A percentile compares a stretch with the other conserved stretches of the same genome.
These are phyloP conservation scores for Acinonyx jubatus DNA, from an alignment of 2,113 vertebrate species.

Conservation along the genomic window DNA sequence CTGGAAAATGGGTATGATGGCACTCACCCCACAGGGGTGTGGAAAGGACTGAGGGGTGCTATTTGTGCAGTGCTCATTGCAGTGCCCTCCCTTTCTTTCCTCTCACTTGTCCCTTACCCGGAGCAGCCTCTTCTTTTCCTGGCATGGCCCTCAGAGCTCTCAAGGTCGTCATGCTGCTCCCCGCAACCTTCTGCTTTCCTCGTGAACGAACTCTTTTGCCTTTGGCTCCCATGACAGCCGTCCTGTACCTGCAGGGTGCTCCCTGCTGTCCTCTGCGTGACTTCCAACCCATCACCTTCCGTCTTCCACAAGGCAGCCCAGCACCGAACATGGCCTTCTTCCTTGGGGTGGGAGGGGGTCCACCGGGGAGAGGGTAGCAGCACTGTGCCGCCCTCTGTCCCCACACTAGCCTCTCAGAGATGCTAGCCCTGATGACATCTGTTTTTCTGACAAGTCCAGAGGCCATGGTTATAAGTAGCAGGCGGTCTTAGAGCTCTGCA, in stretches of 20 bases:
- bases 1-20: not conserved
- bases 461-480: not conserved
- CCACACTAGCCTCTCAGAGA: not conserved
- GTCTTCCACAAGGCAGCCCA: not conserved
- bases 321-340: not conserved
- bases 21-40: not conserved
- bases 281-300: not conserved
- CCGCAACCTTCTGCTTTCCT: not conserved
- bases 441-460: not conserved
- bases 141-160: not conserved
- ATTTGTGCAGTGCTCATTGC: no score
- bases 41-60: not conserved
- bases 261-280: not conserved
- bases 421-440: not conserved
- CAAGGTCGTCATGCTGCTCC: no score
- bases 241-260: not conserved
- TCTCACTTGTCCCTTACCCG: not conserved
- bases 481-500: not conserved
- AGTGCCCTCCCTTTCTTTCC: not conserved
- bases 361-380: not conserved
- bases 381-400: not conserved
- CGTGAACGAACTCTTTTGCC: not conserved
- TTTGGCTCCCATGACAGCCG: not conserved
- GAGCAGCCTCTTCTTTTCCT: not conserved
- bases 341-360: not conserved